Evolutionary conservation across 2,113 vertebrate genomes (phyloP).

Genomic region (Emydocephalus ijimae): DNA sequence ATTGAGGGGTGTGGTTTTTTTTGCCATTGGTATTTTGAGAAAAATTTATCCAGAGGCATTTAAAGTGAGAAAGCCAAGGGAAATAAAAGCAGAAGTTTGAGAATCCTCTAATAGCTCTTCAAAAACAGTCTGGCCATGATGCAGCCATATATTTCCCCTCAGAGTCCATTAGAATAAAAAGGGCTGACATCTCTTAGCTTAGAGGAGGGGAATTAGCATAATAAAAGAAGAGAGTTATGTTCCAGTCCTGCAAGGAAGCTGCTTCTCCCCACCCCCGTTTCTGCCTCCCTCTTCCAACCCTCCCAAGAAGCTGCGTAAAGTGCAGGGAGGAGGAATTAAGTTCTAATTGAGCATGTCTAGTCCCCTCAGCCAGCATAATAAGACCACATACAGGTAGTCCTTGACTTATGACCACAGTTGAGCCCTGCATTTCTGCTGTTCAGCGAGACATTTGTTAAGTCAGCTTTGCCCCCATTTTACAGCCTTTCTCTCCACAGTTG

Average conservation of each 20-base stretch:
- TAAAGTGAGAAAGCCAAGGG: background rate
- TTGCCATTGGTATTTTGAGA: conserved; percentile 12
- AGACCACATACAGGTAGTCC: background rate
- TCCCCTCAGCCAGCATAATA: background rate
- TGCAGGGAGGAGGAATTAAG: too few species aligned
- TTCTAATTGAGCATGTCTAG: background rate
- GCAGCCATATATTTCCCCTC: conserved; percentile 12
- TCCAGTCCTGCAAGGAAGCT: background rate
- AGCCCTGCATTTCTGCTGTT: background rate
- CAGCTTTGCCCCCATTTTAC: background rate
- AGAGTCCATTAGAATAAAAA: background rate
- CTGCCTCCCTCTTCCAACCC: background rate
- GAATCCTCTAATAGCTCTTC: background rate
- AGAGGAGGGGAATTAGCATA: background rate
- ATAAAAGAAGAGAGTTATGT: background rate
- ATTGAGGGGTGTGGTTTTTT: background rate
- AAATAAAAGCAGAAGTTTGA: background rate
- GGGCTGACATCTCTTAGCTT: background rate
- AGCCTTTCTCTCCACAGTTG: background rate
- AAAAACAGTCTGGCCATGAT: background rate
- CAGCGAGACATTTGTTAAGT: background rate
- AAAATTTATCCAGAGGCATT: background rate
- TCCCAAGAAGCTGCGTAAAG: background rate
- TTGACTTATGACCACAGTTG: background rate
- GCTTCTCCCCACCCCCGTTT: background rate